Evolutionary conservation across 2,113 vertebrate genomes (phyloP).

Genomic region (Pipa parva): DNA sequence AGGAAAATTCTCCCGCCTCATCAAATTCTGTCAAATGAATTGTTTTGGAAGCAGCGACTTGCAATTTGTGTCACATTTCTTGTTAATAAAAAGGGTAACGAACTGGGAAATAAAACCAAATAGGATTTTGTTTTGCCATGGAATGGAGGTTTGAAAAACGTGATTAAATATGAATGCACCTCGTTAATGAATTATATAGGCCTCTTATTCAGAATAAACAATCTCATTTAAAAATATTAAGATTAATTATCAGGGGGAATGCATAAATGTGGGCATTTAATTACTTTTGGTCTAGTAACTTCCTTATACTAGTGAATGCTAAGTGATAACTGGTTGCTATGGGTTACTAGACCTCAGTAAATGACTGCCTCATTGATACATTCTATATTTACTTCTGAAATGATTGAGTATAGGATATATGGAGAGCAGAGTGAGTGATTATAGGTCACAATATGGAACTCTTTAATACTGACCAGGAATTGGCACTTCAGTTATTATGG

Average conservation of each 20-base stretch:
- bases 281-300: no score
- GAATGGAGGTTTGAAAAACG: neutral
- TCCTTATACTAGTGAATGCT: no score
- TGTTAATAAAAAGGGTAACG: neutral
- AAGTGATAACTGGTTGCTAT: no score
- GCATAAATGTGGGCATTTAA: no score
- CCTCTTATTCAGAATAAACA: neutral
- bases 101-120: neutral
- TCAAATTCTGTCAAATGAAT: neutral
- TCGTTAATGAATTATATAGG: neutral
- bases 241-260: no score
- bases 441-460: constrained; percentile 8
- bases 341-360: no score
- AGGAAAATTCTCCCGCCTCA: no score
- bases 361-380: neutral
- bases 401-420: no score
- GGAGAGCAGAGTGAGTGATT: neutral
- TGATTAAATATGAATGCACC: neutral
- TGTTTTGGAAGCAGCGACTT: neutral
- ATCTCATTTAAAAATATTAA: no score
- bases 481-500: constrained; percentile 69
- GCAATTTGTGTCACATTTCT: neutral
- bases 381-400: neutral
- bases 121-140: neutral
- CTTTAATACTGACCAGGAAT: constrained; percentile 58